A percentile compares a stretch with the other conserved stretches of the same genome.
Evolutionary conservation across 2,888 invertebrate genomes (phyloP).

Genomic region (Oxycera nigricornis): DNA sequence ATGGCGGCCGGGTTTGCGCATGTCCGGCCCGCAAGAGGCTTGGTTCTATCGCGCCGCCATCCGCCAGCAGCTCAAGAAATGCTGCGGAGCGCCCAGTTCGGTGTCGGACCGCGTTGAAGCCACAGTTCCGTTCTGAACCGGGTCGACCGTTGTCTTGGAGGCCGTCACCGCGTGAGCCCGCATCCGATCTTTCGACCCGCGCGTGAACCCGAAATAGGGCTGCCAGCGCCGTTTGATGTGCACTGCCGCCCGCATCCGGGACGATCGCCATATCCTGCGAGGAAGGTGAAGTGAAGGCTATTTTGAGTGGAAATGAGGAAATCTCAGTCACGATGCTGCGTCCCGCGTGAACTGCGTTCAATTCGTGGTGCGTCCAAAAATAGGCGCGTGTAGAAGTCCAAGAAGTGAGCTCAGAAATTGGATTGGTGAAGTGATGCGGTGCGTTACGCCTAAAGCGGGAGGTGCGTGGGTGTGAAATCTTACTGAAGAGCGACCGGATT

Average conservation of each 20-base stretch:
- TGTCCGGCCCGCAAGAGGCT: slow-evolving; percentile 6
- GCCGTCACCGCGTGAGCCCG: background rate
- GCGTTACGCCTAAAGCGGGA: slow-evolving; percentile 6
- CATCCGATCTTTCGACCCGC: background rate
- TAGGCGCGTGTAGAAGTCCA: slow-evolving; percentile 25
- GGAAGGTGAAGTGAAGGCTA: background rate
- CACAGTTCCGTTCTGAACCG: background rate
- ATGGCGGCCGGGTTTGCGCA: slow-evolving; percentile 15
- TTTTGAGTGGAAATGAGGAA: slow-evolving; percentile 25
- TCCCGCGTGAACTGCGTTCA: background rate
- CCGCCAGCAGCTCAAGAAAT: background rate
- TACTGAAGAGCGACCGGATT: slow-evolving; percentile 21
- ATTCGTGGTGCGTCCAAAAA: slow-evolving; percentile 22
- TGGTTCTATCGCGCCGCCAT: background rate
- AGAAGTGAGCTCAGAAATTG: background rate
- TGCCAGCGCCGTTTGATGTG: background rate
- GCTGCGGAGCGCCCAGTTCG: slow-evolving; percentile 28
- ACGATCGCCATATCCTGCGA: background rate
- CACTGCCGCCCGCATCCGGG: background rate
- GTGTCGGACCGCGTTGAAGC: slow-evolving; percentile 17
- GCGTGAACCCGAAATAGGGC: background rate
- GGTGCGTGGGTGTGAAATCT: slow-evolving; percentile 21
- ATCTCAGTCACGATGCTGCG: background rate
- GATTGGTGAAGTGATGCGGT: slow-evolving; percentile 14
- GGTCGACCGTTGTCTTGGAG: background rate